Evolutionary conservation across 2,113 vertebrate species (phyloP), one percentile per base, ranked within the genome.

Genomic region (Bambusicola thoracicus): DNA sequence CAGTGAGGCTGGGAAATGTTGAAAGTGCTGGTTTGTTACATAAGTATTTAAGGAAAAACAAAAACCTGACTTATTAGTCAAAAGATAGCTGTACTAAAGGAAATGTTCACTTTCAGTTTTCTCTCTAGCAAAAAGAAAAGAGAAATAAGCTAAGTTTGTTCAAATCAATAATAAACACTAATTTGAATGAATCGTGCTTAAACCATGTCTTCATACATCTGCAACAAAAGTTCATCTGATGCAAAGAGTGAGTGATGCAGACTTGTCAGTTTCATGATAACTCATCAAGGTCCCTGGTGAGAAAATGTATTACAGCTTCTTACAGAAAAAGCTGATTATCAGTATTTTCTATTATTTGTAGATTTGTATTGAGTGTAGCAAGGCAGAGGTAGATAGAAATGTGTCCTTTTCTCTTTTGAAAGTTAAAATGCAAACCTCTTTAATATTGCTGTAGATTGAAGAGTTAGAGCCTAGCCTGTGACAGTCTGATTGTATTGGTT

Each of bases 161-260:
- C 51, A 85, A 51, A 91, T 90, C 79, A 85, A 87, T 95, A 87
- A 83, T 81, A 74, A 75, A 77, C 41, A 58, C 10, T 74, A 49
- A 67, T 96, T 79, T 88, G 43, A 61, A 61, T 90, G 61, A 76
- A 38, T 34, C 74, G 41, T 83, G 43, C 68, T 91, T 48, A 66
- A 93, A 74, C 14, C 32, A 17, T 69, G 53, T 12, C 49, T 80
- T 40, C 73, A 2, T 40, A n/a, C 22, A 36, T 69, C 46, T 85
- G 29, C 43, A 78, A 34, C 38, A 43, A 11, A 81, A 82, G 65
- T 63, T 94, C 56, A 83, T 87, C 69, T 70, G 36, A 56, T 81
- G 4, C 19, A 56, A 44, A 59, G 58, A 83, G n/a, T 65, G 76
- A 86, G 27, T 3, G 2, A 36, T 91, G 44, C 30, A 79, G 62